Base-by-base conservation (phyloP, 2,113 vertebrate genomes). In the Trematocara zebra region DNA sequence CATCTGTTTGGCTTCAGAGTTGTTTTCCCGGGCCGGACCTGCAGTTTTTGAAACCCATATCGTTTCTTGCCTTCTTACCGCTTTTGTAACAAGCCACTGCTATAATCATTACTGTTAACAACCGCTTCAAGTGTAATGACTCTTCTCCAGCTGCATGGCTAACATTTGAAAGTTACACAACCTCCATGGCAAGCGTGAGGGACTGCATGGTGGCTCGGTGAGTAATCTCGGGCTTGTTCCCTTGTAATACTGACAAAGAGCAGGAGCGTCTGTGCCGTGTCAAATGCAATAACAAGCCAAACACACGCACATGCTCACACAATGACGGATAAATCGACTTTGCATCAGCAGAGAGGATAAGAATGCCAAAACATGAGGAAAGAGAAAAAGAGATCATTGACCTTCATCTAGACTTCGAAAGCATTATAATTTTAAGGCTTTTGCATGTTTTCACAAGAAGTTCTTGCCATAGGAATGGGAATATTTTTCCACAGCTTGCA, bases 161-260 rank as follows among this genome's bases (percentile, higher is more conserved):
- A 47, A 28, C 37, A 57, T 44, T 14, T 83, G 51, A 86, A 84
- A 89, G 85, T 91, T 84, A 86, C 82, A 86, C 83, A 87, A 51
- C 9, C 20, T 87, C 67, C 64, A 79, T 78, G 78, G 69, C 51
- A 69, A 88, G 28, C 20, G 0, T 53, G 53, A 78, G 80, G 69
- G 91, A 88, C 90, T 69, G 49, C 79, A 83, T 91, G 85, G 91
- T 92, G 88, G 89, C 86, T 95, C 84, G 78, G 79, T 90, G 88
- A 89, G 85, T 92, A 95, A 96, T 95, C 94, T 93, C 74, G 84
- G 84, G 76, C 79, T 86, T 31, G 87, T 83, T 88, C 83, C 78
- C 4, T 82, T 88, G 87, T 84, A 88, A 93, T 89, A 86, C 88
- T 95, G 96, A 96, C 94, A 94, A 87, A 93, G 72, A 80, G 31